These are phyloP conservation scores for Trachelus stipa DNA, from an alignment of 2,888 invertebrate genomes.

Conservation along the genomic window DNA sequence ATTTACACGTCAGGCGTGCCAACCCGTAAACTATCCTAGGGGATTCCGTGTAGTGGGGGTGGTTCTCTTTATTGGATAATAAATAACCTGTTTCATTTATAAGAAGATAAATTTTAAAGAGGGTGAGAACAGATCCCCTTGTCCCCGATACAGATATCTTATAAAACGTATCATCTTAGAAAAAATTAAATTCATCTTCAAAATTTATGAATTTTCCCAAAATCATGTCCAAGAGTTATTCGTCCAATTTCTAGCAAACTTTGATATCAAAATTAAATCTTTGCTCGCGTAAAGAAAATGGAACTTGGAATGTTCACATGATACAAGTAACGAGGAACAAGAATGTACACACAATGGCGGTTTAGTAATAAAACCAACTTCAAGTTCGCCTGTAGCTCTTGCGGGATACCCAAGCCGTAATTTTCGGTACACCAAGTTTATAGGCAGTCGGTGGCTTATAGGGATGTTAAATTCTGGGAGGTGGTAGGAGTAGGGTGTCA, in stretches of 20 bases:
- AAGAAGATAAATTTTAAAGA: conserved; percentile 46
- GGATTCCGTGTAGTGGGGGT: conserved; percentile 44
- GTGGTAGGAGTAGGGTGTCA: conserved; percentile 8
- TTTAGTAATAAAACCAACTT: neutral
- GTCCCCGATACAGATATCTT: neutral
- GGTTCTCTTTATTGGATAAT: conserved; percentile 60
- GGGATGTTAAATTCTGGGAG: conserved; percentile 40
- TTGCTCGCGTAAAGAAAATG: too few species aligned
- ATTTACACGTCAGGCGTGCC: conserved; percentile 50
- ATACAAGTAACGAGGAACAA: neutral
- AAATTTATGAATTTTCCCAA: too few species aligned
- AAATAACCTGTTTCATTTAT: conserved; percentile 60
- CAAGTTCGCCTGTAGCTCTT: conserved; percentile 28
- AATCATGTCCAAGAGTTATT: too few species aligned
- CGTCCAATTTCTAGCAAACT: too few species aligned
- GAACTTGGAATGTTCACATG: neutral
- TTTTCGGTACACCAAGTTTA: conserved; percentile 56
- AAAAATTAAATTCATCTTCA: too few species aligned
- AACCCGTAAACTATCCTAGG: conserved; percentile 37
- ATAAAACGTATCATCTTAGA: neutral
- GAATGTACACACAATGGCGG: neutral
- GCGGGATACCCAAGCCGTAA: conserved; percentile 45
- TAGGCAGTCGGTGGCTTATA: conserved; percentile 38
- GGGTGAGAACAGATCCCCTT: too few species aligned
- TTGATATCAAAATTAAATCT: too few species aligned